Percentiles rank a stretch among this genome's conserved stretches.
These are phyloP conservation scores for Pollachius pollachius DNA, from an alignment of 2,113 vertebrate species.

Conservation along the genomic window DNA sequence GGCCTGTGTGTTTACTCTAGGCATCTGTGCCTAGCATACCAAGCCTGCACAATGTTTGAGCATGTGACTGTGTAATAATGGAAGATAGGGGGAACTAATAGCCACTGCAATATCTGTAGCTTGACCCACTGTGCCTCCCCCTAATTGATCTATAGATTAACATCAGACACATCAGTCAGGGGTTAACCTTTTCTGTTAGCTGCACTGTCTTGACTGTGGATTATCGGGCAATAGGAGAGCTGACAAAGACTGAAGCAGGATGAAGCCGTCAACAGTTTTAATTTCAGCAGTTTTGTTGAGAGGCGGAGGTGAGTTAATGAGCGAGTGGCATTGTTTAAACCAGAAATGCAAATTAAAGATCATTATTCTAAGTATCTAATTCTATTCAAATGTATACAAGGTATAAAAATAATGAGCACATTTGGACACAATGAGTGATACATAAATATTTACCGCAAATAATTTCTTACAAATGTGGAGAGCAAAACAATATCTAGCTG, in stretches of 20 bases:
- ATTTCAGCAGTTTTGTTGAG: slow-evolving; percentile 29
- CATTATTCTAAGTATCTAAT: too few relatives aligned
- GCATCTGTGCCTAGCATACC: slow-evolving; percentile 75
- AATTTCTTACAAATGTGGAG: too few relatives aligned
- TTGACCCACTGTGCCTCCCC: slow-evolving; percentile 77
- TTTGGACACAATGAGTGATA: too few relatives aligned
- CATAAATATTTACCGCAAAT: too few relatives aligned
- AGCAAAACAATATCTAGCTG: too few relatives aligned
- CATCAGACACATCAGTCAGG: slow-evolving; percentile 75
- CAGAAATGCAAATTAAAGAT: too few relatives aligned
- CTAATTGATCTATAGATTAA: slow-evolving; percentile 83
- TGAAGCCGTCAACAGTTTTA: slow-evolving; percentile 26
- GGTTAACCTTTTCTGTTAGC: slow-evolving; percentile 75
- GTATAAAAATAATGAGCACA: too few relatives aligned
- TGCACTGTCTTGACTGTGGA: slow-evolving; percentile 68
- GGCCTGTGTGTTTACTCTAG: slow-evolving; percentile 76
- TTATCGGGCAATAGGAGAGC: slow-evolving; percentile 62
- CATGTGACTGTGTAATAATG: slow-evolving; percentile 84
- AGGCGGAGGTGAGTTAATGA: background rate
- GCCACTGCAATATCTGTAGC: slow-evolving; percentile 78
- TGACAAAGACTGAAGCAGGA: slow-evolving; percentile 33
- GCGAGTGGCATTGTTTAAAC: too few relatives aligned
- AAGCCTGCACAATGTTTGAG: slow-evolving; percentile 73
- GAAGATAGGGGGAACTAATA: slow-evolving; percentile 76
- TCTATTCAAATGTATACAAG: too few relatives aligned